Evolutionary conservation across 1,140 invertebrate genomes (phyloP).

Genomic region (Wasmannia auropunctata): DNA sequence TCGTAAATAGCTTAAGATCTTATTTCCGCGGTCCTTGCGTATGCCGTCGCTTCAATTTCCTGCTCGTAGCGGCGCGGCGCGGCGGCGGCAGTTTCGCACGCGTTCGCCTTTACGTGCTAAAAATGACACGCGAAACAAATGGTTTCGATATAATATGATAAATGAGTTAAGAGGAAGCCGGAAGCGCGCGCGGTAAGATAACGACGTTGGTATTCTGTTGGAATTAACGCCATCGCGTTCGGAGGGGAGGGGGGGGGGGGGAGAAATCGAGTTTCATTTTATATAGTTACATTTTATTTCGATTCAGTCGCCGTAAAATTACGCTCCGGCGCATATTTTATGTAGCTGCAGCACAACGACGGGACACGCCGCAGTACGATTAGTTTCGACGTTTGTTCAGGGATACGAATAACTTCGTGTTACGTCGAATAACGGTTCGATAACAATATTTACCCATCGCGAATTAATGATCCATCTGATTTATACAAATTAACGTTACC

Average conservation of each 20-base stretch:
- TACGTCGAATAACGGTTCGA: background rate
- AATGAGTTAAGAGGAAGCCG: background rate
- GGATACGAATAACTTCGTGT: background rate
- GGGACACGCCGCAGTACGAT: background rate
- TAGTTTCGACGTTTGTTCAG: background rate
- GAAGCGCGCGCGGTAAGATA: no score
- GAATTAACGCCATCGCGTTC: background rate
- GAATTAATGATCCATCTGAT: constrained; percentile 21
- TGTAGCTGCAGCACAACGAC: no score
- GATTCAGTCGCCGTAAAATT: background rate
- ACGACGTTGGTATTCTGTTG: background rate
- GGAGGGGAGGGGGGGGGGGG: no score
- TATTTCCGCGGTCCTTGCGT: constrained; percentile 30
- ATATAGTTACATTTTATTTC: no score
- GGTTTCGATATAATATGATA: background rate
- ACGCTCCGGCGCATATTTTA: constrained; percentile 10
- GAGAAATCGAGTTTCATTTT: constrained; percentile 13
- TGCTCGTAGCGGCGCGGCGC: background rate
- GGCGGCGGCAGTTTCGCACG: no score
- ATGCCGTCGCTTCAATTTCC: constrained; percentile 30
- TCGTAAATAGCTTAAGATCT: constrained; percentile 24
- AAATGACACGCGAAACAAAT: background rate
- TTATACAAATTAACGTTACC: constrained; percentile 33
- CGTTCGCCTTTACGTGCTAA: background rate
- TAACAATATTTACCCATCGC: constrained; percentile 7